Evolutionary conservation across 2,888 invertebrate species (phyloP), one percentile per base, ranked within the genome.

Genomic region (Lagria hirta): DNA sequence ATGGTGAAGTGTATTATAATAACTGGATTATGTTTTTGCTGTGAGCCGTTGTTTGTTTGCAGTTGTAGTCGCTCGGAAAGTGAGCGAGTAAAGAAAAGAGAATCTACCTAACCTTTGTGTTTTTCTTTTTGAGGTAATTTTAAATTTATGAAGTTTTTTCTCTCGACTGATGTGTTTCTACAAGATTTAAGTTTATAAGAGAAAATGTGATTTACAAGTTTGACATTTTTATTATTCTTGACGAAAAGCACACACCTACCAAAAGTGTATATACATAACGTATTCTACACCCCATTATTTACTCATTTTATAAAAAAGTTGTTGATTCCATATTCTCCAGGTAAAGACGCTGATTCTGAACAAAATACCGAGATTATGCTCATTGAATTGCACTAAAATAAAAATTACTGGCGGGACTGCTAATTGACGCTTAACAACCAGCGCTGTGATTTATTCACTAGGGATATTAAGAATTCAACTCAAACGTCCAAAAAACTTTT

Each of bases 11-110:
- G 48, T 61, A 61, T 62, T 62, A 61, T 59, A 61, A 62, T 61
- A 64, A 64, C 61, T 58, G 57, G 61, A 64, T 64, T 62, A 64
- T 55, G 57, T 55, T 57, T 57, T 53, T 52, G 54, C 55, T 47
- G 46, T 48, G 48, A 43, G 54, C 48, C 51, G 48, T 52, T 52
- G 52, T 54, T 56, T 54, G 55, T 58, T 53, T 28, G 36, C 21
- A 24, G 20, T 33, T 21, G 36, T 28, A 43, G 36, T 37, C 20
- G 18, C 36, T 26, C n/a, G 37, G 17, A 21, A 43, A 37, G 43
- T 53, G 55, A 51, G 30, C 48, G 48, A 42, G 18, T 16, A 37
- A 43, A 24, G 33, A 24, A 33, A 41, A 46, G 11, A 20, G 35
- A 41, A 45, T 41, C 23, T 16, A 36, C 47, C 36, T 30, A 37